Conservation (phyloP, 2,113 vertebrate genomes). For the Protobothrops flavoviridis region DNA sequence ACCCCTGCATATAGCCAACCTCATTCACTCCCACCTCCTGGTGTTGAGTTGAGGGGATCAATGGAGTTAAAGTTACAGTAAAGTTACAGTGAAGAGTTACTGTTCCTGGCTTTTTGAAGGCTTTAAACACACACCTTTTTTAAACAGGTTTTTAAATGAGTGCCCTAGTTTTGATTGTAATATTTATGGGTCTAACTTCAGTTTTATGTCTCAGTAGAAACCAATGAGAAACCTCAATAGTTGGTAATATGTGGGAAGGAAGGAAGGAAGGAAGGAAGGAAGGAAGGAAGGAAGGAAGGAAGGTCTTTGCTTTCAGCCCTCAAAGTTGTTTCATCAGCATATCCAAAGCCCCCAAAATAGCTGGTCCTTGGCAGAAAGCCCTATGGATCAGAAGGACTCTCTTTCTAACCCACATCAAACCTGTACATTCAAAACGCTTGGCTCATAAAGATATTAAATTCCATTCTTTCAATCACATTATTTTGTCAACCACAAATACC, state of each 20-base stretch:
- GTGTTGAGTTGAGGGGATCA: not conserved
- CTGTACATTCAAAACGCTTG: not conserved
- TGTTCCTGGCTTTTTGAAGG: not conserved
- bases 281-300: too few relatives aligned
- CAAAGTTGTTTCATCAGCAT: not conserved
- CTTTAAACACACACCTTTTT: not conserved
- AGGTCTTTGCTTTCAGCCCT: not conserved
- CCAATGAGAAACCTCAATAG: not conserved
- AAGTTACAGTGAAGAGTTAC: not conserved
- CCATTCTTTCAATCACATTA: not conserved
- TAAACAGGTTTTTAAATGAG: not conserved
- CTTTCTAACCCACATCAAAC: not conserved
- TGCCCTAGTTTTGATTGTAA: not conserved
- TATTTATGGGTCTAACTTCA: not conserved
- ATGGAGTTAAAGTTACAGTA: not conserved
- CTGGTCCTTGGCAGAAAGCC: not conserved
- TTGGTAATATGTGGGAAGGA: not conserved
- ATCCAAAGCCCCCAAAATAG: not conserved
- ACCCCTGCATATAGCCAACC: not conserved
- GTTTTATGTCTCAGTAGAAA: not conserved
- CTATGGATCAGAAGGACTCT: not conserved
- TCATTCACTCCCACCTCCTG: not conserved
- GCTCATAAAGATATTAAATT: not conserved
- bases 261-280: not conserved
- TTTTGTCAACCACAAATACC: not conserved